Percentiles rank a stretch among this genome's conserved stretches.
Evolutionary conservation across 23 tunicate genomes (phyloP).

Genomic region (Trididemnum miniatum): DNA sequence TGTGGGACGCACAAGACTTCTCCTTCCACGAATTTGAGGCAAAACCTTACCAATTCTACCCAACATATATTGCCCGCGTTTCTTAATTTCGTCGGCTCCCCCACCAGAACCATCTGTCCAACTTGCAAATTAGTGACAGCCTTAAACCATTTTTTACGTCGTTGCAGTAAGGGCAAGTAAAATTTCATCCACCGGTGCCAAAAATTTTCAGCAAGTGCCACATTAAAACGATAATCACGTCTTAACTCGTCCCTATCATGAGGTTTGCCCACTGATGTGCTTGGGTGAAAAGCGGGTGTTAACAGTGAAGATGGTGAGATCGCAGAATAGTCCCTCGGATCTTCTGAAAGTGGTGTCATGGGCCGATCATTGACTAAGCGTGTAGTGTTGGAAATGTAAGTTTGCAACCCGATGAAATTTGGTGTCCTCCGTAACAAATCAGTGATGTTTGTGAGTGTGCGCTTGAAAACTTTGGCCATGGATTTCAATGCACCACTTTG

Average conservation of each 20-base stretch:
- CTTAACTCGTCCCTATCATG: background rate
- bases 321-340: slow-evolving; percentile 11
- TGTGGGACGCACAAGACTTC: too few relatives aligned
- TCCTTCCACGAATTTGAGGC: too few relatives aligned
- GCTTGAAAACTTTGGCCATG: too few relatives aligned
- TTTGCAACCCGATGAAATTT: background rate
- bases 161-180: background rate
- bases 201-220: background rate
- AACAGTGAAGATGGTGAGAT: slow-evolving; percentile 9
- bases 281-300: background rate
- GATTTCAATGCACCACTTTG: too few relatives aligned
- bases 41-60: background rate
- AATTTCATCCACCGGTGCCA: background rate
- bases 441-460: too few relatives aligned
- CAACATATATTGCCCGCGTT: background rate
- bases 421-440: too few relatives aligned
- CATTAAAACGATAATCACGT: background rate
- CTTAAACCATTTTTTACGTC: slow-evolving; percentile 4
- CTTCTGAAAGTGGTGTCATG: background rate
- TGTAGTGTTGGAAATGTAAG: slow-evolving; percentile 1
- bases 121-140: background rate
- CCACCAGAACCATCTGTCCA: slow-evolving; percentile 1
- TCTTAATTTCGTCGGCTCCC: background rate
- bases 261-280: background rate
- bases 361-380: slow-evolving; percentile 3